phyloP scores from a whole-genome alignment of 2,888 invertebrate genomes.

The Hydroisotoma schaefferi region DNA sequence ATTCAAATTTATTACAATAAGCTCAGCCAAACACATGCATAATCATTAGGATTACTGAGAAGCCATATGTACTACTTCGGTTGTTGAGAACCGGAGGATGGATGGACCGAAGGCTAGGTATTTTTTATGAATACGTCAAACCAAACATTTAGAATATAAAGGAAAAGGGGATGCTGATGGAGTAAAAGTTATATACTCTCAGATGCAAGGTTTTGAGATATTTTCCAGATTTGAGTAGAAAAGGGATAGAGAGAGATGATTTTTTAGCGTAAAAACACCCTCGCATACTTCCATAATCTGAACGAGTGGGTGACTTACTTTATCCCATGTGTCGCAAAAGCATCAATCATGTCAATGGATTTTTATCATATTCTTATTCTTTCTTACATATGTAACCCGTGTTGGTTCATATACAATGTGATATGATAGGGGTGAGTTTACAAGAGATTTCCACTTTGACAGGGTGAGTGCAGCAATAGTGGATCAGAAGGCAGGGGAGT shows the following conservation, averaged over 20 bases:
- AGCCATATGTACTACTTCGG: no score
- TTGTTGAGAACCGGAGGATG: no score
- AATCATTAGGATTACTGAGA: no score
- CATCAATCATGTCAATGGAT: constrained; percentile 34
- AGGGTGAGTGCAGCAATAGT: constrained; percentile 2
- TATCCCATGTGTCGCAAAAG: constrained; percentile 29
- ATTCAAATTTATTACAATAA: neutral
- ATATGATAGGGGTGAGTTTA: neutral
- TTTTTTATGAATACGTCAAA: no score
- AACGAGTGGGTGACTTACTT: constrained; percentile 10
- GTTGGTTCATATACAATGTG: neutral
- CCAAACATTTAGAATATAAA: no score
- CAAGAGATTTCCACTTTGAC: neutral
- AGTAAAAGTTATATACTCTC: no score
- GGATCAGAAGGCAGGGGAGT: no score
- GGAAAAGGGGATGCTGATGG: no score
- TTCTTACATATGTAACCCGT: constrained; percentile 12
- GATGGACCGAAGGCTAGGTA: no score
- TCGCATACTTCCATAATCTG: no score
- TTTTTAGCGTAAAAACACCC: constrained; percentile 1
- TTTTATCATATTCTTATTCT: constrained; percentile 10
- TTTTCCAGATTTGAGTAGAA: neutral
- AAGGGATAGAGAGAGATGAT: neutral
- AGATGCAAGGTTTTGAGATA: no score
- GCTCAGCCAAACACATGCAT: no score